Evolutionary conservation across 2,888 invertebrate genomes (phyloP).

Genomic region (Eustalomyia histrio): DNA sequence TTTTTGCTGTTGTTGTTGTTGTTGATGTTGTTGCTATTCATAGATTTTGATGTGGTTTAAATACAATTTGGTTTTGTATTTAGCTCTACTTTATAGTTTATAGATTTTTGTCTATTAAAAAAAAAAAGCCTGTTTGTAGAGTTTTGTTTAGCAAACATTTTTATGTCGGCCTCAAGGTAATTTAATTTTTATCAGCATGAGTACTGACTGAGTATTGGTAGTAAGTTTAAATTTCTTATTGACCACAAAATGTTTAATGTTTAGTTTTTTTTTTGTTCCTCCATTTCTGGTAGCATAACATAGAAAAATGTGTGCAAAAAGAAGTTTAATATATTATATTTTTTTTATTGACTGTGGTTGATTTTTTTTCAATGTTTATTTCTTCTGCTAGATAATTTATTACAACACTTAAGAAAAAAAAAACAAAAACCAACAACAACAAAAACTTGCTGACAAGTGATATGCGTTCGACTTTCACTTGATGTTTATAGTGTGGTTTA

Average conservation of each 20-base stretch:
- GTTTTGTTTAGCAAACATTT: neutral
- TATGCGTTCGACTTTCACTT: constrained; percentile 59
- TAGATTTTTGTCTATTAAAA: constrained; percentile 8
- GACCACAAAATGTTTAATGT: constrained; percentile 30
- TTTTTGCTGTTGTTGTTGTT: constrained; percentile 7
- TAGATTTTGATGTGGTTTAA: constrained; percentile 7
- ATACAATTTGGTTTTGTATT: constrained; percentile 4
- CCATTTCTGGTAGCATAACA: no score
- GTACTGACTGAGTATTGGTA: neutral
- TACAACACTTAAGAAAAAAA: constrained; percentile 35
- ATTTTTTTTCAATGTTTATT: constrained; percentile 41
- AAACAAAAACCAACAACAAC: constrained; percentile 18
- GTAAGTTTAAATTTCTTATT: constrained; percentile 7
- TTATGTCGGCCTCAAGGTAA: constrained; percentile 37
- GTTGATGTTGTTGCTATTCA: constrained; percentile 1
- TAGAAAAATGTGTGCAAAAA: constrained; percentile 15
- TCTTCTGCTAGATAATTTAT: constrained; percentile 37
- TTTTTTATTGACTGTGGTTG: neutral
- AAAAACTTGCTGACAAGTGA: constrained; percentile 56
- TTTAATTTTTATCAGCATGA: neutral
- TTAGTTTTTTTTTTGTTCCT: neutral
- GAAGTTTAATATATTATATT: neutral
- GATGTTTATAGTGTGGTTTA: constrained; percentile 24
- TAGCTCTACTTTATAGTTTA: constrained; percentile 1
- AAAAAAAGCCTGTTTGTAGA: constrained; percentile 17